Base-by-base conservation (phyloP, 2,797 vertebrate genomes). In the Varecia variegata region DNA sequence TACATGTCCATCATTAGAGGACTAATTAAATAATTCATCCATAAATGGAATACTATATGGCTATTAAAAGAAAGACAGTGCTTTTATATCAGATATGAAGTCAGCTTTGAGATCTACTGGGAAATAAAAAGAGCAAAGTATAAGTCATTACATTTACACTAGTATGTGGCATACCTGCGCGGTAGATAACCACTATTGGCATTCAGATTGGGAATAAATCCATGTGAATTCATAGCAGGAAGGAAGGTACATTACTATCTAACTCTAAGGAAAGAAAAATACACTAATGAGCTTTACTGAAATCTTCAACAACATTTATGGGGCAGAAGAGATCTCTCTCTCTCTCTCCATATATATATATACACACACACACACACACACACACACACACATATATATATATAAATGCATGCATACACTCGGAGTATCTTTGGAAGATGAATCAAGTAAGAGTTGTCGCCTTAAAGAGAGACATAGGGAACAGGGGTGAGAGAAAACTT, bases 191-290 rank as follows among this genome's bases (percentile, higher is more conserved):
- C 18, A 93, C 32, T 85, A 88, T 0, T 77, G 54, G 68, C 23
- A 90, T 88, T 96, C 47, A 89, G 54, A 82, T 68, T 30, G 38
- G 27, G 79, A 93, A 89, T 89, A 56, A 70, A 87, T 86, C 40
- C 35, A 73, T 52, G 21, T 65, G 62, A 73, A 92, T 81, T 94
- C 43, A 83, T 14, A 87, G 18, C 7, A 80, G 15, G 38, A 90
- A 85, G 95, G 50, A 93, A 60, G n/a, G 21, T 54, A 68, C 0
- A 85, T 21, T 70, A 90, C 17, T 52, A 90, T 12, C 18, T 60
- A 77, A 94, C 3, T 58, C 65, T 85, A 94, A 91, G 80, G 25
- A 93, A 83, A 88, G n/a, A 81, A 92, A 93, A 92, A 95, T 25
- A 92, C 38, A 92, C n/a, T 60, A 70, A 11, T 90, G 58, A 81